Evolutionary conservation across 2,797 vertebrate genomes (phyloP).

Genomic region (Benthosema pterotum): DNA sequence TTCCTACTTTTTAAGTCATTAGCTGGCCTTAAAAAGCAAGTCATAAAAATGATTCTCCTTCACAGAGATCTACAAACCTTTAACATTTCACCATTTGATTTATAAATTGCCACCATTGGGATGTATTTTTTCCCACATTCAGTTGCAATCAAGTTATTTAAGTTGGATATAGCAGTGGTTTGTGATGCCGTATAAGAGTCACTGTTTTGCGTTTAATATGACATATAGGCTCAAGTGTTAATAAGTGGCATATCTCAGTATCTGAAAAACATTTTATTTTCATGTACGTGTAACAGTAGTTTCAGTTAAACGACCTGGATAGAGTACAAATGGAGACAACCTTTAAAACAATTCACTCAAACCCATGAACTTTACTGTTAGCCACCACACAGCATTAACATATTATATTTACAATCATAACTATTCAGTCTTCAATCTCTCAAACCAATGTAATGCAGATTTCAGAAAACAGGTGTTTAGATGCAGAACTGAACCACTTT

Average conservation of each 20-base stretch:
- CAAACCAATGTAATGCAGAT: background rate
- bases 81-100: too few species aligned
- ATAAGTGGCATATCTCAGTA: background rate
- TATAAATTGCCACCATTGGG: too few species aligned
- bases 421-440: background rate
- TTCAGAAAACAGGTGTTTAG: background rate
- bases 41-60: too few species aligned
- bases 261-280: background rate
- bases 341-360: constrained; percentile 3
- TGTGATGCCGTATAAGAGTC: too few species aligned
- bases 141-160: too few species aligned
- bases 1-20: too few species aligned
- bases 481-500: background rate
- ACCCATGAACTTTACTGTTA: constrained; percentile 13
- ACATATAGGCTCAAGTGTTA: too few species aligned
- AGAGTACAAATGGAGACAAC: background rate
- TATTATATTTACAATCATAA: constrained; percentile 1
- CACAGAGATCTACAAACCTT: too few species aligned
- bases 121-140: too few species aligned
- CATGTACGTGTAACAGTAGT: constrained; percentile 11
- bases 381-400: constrained; percentile 19
- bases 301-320: background rate
- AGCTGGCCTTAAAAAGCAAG: too few species aligned
- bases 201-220: too few species aligned
- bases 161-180: too few species aligned